phyloP scores from a whole-genome alignment of 2,888 invertebrate genomes.

The Caenorhabditis drosophilae region DNA sequence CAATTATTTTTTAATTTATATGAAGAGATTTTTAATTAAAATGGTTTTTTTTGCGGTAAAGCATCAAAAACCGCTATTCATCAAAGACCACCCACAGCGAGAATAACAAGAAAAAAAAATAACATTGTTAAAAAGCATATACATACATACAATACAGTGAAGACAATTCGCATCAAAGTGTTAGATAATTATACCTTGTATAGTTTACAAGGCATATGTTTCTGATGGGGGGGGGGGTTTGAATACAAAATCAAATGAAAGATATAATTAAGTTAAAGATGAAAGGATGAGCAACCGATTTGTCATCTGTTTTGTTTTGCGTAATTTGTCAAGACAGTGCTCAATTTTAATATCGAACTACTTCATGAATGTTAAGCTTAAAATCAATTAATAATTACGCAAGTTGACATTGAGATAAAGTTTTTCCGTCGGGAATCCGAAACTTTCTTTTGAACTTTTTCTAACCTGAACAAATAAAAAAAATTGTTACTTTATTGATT shows the following conservation, averaged over 20 bases:
- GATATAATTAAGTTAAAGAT: background rate
- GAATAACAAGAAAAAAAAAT: background rate
- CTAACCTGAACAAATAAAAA: no score
- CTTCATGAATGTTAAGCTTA: no score
- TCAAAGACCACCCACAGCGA: background rate
- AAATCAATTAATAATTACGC: background rate
- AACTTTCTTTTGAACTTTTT: no score
- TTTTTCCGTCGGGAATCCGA: no score
- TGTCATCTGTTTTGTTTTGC: background rate
- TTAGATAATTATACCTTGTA: conserved; percentile 25
- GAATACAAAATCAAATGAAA: background rate
- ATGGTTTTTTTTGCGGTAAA: background rate
- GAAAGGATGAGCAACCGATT: background rate
- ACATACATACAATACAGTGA: no score
- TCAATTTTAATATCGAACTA: no score
- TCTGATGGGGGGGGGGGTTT: background rate
- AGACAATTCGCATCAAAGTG: conserved; percentile 15
- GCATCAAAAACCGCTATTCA: background rate
- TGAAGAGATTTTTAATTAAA: no score
- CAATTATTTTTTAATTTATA: no score
- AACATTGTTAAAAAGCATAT: no score
- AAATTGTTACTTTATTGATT: no score
- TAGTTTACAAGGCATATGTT: background rate
- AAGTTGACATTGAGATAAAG: background rate
- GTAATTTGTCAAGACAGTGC: no score